Base-by-base conservation (phyloP, 2,888 invertebrate species). In the Gasteruption jaculator region DNA sequence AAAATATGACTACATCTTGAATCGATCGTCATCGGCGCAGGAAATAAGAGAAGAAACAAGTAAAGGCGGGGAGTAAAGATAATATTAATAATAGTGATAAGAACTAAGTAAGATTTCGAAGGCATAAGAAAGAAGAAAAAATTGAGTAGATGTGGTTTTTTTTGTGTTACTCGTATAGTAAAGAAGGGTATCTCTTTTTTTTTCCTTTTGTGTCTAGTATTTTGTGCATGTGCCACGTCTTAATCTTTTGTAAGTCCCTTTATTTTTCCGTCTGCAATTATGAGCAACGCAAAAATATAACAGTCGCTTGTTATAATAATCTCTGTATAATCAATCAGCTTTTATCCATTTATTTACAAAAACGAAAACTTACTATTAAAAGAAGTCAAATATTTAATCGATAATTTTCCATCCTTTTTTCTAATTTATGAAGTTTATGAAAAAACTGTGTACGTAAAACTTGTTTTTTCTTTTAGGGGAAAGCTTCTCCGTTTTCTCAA, bases 151-250 rank as follows among this genome's bases (percentile, higher is more conserved):
- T n/a, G 58, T 66, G 61, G 64, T 65, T n/a, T n/a, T n/a, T n/a
- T n/a, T 68, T 65, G 63, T 69, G 62, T 66, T 64, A 64, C n/a
- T n/a, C n/a, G n/a, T n/a, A n/a, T n/a, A n/a, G n/a, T n/a, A n/a
- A n/a, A n/a, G n/a, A n/a, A n/a, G n/a, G n/a, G n/a, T n/a, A n/a
- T n/a, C n/a, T n/a, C n/a, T n/a, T n/a, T n/a, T n/a, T n/a, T n/a
- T n/a, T n/a, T n/a, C n/a, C n/a, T n/a, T 65, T 68, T 65, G 68
- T 63, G 65, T 65, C 61, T 65, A 65, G 60, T 67, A 66, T 64
- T n/a, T n/a, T 65, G 65, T 69, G 64, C 61, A 65, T 61, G 67
- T 68, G 61, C 63, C 60, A 65, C 66, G 60, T 65, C n/a, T n/a
- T n/a, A n/a, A n/a, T n/a, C n/a, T n/a, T 68, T 69, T 67, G 60